Evolutionary conservation across 2,113 vertebrate genomes (phyloP).

Genomic region (Marcusenius ussheri): DNA sequence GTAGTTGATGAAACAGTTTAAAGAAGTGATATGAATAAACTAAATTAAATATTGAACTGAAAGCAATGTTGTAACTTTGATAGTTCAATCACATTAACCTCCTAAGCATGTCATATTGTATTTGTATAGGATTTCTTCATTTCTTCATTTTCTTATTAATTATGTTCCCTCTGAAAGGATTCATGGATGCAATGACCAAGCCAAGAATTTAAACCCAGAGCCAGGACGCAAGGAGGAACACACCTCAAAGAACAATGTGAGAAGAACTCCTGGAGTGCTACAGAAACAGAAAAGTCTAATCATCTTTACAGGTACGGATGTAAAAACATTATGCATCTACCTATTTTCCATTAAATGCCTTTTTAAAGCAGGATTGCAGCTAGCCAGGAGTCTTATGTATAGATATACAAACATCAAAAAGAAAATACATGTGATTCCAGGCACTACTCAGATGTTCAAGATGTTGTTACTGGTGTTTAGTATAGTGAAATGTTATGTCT

Average conservation of each 20-base stretch:
- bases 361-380: not conserved
- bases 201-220: not conserved
- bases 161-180: not conserved
- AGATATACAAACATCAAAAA: not conserved
- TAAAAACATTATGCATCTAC: not conserved
- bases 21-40: too few relatives aligned
- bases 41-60: not conserved
- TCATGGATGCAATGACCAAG: not conserved
- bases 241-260: conserved; percentile 31
- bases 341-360: not conserved
- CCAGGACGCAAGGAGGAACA: not conserved
- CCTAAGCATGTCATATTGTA: not conserved
- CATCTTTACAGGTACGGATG: conserved; percentile 52
- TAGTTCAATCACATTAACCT: not conserved
- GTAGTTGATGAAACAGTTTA: too few relatives aligned
- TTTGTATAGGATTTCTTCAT: not conserved
- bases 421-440: not conserved
- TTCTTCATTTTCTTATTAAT: not conserved
- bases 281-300: conserved; percentile 55
- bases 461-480: not conserved
- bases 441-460: not conserved
- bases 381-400: not conserved
- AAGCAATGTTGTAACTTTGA: not conserved
- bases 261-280: conserved; percentile 39
- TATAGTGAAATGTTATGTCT: not conserved